phyloP scores from a whole-genome alignment of 2,888 invertebrate genomes.

The Lasioglossum lativentre region DNA sequence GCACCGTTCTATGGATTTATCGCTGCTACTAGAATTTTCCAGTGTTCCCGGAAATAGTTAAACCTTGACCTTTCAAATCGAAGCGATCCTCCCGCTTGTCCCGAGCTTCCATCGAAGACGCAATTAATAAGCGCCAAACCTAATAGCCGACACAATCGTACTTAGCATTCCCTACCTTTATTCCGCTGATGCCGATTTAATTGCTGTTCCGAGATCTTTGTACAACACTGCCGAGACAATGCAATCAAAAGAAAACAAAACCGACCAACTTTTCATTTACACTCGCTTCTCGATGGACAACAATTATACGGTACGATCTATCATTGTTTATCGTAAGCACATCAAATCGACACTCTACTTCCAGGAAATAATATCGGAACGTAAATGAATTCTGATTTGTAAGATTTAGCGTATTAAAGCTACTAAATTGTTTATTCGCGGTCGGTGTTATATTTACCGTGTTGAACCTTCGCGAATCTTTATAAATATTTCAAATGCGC shows the following conservation, averaged over 20 bases:
- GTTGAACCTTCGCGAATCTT: neutral
- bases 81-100: neutral
- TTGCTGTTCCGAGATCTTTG: neutral
- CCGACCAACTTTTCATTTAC: neutral
- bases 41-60: neutral
- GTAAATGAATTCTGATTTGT: neutral
- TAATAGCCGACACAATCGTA: neutral
- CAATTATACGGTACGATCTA: neutral
- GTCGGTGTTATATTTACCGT: neutral
- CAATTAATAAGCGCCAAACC: slow-evolving; percentile 7
- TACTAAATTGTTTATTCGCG: neutral
- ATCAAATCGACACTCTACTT: too few relatives aligned
- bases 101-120: neutral
- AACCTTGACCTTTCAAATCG: slow-evolving; percentile 8
- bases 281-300: neutral
- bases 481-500: neutral
- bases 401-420: neutral
- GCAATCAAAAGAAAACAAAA: neutral
- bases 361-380: neutral
- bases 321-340: too few relatives aligned
- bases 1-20: slow-evolving; percentile 8
- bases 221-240: neutral
- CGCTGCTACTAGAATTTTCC: neutral
- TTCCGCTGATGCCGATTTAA: neutral
- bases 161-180: neutral